phyloP scores from a whole-genome alignment of 2,888 invertebrate species.

The Kuschelorhynchus macadamiae region DNA sequence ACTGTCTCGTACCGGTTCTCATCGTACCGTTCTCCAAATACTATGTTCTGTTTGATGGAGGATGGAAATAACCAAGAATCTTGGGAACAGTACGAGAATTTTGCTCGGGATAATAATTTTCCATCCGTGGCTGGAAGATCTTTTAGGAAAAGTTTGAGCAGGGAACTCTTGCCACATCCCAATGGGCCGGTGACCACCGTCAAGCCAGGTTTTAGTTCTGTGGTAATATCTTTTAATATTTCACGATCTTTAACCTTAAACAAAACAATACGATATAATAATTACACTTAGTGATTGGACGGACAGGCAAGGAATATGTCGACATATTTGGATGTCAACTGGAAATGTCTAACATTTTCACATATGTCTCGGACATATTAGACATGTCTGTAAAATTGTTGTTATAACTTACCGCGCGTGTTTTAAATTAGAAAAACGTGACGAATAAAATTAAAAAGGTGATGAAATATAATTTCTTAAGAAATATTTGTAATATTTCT shows the following conservation, averaged over 20 bases:
- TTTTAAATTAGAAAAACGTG: no score
- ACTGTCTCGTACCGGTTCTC: slow-evolving; percentile 73
- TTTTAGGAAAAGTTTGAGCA: slow-evolving; percentile 67
- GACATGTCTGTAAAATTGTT: no score
- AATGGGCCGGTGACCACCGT: slow-evolving; percentile 76
- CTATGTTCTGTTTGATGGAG: slow-evolving; percentile 82
- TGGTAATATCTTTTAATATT: slow-evolving; percentile 67
- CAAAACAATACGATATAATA: no score
- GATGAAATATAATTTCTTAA: no score
- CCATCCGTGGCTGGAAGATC: slow-evolving; percentile 69
- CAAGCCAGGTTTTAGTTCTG: slow-evolving; percentile 67
- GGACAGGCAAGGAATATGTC: no score
- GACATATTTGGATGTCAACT: no score
- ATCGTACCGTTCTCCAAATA: slow-evolving; percentile 78
- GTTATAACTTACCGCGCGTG: no score
- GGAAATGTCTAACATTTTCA: no score
- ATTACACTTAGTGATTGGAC: no score
- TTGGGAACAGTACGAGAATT: slow-evolving; percentile 73
- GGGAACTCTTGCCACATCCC: slow-evolving; percentile 75
- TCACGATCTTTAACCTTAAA: slow-evolving; percentile 35
- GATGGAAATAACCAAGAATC: slow-evolving; percentile 75
- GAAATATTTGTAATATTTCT: no score
- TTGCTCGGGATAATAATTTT: slow-evolving; percentile 68
- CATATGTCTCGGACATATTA: no score
- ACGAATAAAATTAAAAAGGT: no score